These are phyloP conservation scores for Tromatobia lineatoria DNA, from an alignment of 2,888 invertebrate species.

Conservation along the genomic window DNA sequence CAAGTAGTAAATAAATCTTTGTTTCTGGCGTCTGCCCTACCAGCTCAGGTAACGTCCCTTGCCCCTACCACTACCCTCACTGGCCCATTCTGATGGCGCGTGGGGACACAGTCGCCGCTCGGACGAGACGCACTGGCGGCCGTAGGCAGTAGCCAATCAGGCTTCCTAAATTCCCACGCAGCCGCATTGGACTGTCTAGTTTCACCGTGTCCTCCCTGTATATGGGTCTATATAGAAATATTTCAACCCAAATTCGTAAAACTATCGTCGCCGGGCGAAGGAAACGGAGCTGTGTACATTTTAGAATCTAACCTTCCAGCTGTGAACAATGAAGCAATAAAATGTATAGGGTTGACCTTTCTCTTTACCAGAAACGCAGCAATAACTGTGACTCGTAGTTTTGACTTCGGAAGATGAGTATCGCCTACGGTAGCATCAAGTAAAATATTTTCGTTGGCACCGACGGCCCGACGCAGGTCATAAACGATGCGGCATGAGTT, in stretches of 20 bases:
- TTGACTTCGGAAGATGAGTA: conserved; percentile 47
- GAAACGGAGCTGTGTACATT: neutral
- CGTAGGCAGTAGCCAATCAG: no score
- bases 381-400: conserved; percentile 20
- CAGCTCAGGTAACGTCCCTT: no score
- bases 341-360: conserved; percentile 4
- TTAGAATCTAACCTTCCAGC: neutral
- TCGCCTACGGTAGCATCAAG: neutral
- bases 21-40: no score
- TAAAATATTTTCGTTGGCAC: conserved; percentile 9
- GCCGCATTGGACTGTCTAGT: no score
- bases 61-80: no score
- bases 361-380: conserved; percentile 14
- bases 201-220: no score
- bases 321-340: neutral
- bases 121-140: no score
- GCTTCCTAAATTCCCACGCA: no score
- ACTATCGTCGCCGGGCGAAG: neutral
- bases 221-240: no score
- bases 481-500: conserved; percentile 64
- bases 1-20: no score
- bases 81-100: no score
- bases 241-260: neutral
- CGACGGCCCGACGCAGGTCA: conserved; percentile 27
- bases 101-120: no score